Evolutionary conservation across 2,113 vertebrate genomes (phyloP).

Genomic region (Microtus richardsoni): DNA sequence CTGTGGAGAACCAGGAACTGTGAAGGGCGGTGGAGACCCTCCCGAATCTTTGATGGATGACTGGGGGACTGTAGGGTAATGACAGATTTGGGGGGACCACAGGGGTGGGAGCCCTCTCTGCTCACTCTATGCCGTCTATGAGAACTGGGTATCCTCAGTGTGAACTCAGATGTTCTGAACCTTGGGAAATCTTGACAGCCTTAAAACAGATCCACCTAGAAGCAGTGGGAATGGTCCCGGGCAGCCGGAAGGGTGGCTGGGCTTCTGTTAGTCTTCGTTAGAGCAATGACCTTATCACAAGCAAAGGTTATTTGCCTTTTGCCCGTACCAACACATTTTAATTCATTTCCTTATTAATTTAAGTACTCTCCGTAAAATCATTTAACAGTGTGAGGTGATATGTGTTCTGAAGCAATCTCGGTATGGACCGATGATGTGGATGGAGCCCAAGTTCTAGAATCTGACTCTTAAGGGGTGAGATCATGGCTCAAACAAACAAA

Average conservation of each 20-base stretch:
- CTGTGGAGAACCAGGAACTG: background rate
- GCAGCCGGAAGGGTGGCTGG: background rate
- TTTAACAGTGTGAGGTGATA: background rate
- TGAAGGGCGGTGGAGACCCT: background rate
- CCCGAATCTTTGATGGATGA: background rate
- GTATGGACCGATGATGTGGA: background rate
- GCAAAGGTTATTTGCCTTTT: background rate
- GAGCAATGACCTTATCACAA: background rate
- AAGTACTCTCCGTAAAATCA: background rate
- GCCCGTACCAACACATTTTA: background rate
- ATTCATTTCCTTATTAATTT: background rate
- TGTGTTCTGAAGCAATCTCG: slow-evolving; percentile 12
- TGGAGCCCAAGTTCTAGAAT: background rate
- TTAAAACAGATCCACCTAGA: background rate
- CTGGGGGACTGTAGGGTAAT: background rate
- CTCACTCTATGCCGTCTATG: background rate
- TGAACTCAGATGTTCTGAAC: background rate
- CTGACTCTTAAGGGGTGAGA: background rate
- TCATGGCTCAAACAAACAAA: background rate
- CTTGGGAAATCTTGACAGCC: background rate
- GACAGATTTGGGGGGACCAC: background rate
- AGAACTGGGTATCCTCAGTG: background rate
- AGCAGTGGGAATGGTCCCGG: background rate
- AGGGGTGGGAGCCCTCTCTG: background rate
- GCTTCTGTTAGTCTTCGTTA: background rate